These are phyloP conservation scores for Peromyscus aztecus DNA, from an alignment of 2,797 vertebrate genomes.

Conservation along the genomic window DNA sequence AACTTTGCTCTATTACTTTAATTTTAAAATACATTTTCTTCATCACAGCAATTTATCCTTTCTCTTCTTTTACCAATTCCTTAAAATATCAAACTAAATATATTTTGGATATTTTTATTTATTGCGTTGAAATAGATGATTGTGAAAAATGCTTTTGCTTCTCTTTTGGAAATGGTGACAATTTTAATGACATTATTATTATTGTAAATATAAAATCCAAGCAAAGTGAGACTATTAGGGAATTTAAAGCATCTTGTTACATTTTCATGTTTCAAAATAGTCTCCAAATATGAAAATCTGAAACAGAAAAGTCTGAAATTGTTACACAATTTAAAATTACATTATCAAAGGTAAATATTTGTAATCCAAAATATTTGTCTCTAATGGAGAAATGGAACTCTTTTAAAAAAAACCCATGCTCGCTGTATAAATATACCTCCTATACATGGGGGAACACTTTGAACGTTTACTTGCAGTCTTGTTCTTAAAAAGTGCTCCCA, in stretches of 20 bases:
- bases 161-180: constrained; percentile 19
- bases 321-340: background rate
- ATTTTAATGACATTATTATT: background rate
- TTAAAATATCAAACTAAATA: constrained; percentile 37
- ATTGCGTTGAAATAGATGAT: constrained; percentile 5
- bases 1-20: background rate
- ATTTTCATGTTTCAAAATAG: background rate
- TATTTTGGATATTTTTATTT: background rate
- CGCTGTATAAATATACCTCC: background rate
- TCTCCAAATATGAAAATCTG: constrained; percentile 12
- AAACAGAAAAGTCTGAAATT: background rate
- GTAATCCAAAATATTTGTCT: background rate
- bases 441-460: background rate
- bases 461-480: constrained; percentile 22
- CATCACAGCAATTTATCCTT: background rate
- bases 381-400: background rate
- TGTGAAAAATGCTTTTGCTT: background rate
- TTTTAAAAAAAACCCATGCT: background rate
- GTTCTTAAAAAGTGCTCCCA: constrained; percentile 6
- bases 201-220: constrained; percentile 15
- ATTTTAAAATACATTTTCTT: constrained; percentile 10
- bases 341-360: background rate
- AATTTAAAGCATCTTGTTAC: constrained; percentile 14
- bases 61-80: background rate
- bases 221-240: background rate